A percentile compares a stretch with the other conserved stretches of the same genome.
Evolutionary conservation across 2,888 invertebrate species (phyloP).

Genomic region (Myopa tessellatipennis): DNA sequence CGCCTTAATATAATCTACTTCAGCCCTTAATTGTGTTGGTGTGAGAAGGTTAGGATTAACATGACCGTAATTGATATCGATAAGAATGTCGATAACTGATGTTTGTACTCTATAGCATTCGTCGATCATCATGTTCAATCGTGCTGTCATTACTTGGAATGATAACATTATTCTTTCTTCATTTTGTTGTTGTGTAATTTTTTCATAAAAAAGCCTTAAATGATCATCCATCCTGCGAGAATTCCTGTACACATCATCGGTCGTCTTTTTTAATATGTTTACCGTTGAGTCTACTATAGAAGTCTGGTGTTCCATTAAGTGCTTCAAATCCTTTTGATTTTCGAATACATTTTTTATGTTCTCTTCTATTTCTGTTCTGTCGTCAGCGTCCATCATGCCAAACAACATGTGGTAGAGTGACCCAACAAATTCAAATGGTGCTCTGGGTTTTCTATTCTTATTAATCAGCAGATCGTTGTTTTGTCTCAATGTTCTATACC

Average conservation of each 20-base stretch:
- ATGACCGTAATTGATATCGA: slow-evolving; percentile 11
- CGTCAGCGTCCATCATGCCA: background rate
- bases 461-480: background rate
- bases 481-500: background rate
- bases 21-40: background rate
- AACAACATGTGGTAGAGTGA: slow-evolving; percentile 15
- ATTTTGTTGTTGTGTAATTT: slow-evolving; percentile 14
- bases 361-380: background rate
- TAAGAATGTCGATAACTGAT: slow-evolving; percentile 7
- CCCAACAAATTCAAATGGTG: slow-evolving; percentile 18
- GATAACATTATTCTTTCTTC: background rate
- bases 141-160: too few relatives aligned
- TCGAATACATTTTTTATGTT: slow-evolving; percentile 15
- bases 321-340: slow-evolving; percentile 13
- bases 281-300: slow-evolving; percentile 18
- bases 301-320: slow-evolving; percentile 2
- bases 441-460: background rate
- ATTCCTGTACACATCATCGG: slow-evolving; percentile 13
- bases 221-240: background rate
- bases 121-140: too few relatives aligned
- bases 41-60: background rate
- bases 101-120: too few relatives aligned
- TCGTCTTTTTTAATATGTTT: slow-evolving; percentile 18
- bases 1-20: background rate
- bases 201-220: slow-evolving; percentile 8